These are phyloP conservation scores for Anarhynchus alexandrinus DNA, from an alignment of 2,113 vertebrate genomes.

Conservation along the genomic window DNA sequence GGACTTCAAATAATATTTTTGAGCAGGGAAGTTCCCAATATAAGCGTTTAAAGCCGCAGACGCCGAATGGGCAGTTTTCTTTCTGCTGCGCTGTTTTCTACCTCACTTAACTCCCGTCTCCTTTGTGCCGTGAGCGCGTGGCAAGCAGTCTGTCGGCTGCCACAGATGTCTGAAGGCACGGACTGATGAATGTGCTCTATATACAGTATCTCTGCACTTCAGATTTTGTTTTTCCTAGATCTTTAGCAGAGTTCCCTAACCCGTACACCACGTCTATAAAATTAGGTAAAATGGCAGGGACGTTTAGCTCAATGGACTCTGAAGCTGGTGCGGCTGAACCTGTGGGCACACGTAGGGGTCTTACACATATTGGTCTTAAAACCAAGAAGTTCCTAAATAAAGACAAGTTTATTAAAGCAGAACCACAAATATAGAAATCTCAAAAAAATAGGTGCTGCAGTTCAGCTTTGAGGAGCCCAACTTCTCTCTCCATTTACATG, in stretches of 20 bases:
- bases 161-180: not conserved
- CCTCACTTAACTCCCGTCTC: not conserved
- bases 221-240: not conserved
- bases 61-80: not conserved
- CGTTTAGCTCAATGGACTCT: not conserved
- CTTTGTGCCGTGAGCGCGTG: not conserved
- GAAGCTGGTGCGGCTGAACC: not conserved
- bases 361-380: not conserved
- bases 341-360: not conserved
- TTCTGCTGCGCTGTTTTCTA: not conserved
- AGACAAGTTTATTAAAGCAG: not conserved
- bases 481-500: not conserved
- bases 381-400: not conserved
- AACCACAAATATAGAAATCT: not conserved
- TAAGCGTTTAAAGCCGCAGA: not conserved
- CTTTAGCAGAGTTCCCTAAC: not conserved
- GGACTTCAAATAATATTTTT: not conserved
- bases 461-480: not conserved
- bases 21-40: not conserved
- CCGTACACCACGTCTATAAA: not conserved
- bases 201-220: not conserved
- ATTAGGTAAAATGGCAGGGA: not conserved
- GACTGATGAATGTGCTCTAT: not conserved
- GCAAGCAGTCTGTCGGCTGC: not conserved
- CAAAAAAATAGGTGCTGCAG: not conserved